phyloP scores from a whole-genome alignment of 2,113 vertebrate species.

The Bubo bubo region DNA sequence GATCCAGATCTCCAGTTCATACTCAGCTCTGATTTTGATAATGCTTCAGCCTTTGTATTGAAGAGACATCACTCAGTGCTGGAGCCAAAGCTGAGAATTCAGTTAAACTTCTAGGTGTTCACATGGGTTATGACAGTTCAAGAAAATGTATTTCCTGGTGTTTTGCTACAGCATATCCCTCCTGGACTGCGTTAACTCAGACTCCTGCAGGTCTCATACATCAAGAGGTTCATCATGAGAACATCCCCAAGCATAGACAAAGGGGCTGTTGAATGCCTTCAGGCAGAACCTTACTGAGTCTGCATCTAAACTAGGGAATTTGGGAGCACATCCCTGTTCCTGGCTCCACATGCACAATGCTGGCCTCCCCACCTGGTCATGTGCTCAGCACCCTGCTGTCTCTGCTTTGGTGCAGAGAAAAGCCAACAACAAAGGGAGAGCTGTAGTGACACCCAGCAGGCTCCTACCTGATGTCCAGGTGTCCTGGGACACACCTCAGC shows the following conservation, averaged over 20 bases:
- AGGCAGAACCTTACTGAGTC: accelerated
- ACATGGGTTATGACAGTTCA: not conserved
- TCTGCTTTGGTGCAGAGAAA: not conserved
- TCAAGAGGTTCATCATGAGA: not conserved
- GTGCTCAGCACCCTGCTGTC: not conserved
- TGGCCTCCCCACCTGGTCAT: not conserved
- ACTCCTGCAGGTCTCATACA: not conserved
- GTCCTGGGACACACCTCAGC: not conserved
- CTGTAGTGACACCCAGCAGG: not conserved
- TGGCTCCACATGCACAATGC: accelerated
- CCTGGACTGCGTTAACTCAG: not conserved
- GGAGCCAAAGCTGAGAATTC: not conserved
- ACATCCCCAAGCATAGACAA: not conserved
- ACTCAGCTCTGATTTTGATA: not conserved
- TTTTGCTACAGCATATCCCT: not conserved
- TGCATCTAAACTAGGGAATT: not conserved
- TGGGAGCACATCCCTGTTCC: not conserved
- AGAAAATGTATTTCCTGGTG: not conserved
- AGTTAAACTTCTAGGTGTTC: not conserved
- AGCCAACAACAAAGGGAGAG: not conserved
- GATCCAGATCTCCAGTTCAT: not conserved
- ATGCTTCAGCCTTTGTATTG: not conserved
- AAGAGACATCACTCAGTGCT: not conserved
- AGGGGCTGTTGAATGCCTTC: not conserved
- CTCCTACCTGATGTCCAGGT: not conserved